These are phyloP conservation scores for Oceanodroma tethys DNA, from an alignment of 2,113 vertebrate species.

Conservation along the genomic window DNA sequence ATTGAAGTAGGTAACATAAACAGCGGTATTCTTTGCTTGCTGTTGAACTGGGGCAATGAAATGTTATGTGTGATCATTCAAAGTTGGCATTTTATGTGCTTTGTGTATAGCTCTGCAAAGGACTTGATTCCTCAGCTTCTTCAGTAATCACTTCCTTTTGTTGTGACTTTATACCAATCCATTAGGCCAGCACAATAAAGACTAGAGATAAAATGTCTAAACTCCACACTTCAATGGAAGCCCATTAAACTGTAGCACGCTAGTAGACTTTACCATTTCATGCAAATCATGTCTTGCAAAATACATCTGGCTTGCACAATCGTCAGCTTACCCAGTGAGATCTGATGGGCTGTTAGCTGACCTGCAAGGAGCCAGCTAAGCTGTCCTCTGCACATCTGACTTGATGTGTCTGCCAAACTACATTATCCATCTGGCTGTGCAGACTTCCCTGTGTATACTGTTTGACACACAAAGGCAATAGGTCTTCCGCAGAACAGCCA, in stretches of 20 bases:
- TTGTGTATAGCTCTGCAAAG: not conserved
- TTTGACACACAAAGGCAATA: not conserved
- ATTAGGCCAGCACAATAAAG: not conserved
- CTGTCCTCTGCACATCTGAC: not conserved
- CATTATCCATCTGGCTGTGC: not conserved
- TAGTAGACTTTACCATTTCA: not conserved
- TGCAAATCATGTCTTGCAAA: not conserved
- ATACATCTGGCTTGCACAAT: not conserved
- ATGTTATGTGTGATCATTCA: not conserved
- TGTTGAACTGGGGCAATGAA: not conserved
- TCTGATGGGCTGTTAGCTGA: not conserved
- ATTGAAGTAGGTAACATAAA: not conserved
- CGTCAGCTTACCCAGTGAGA: not conserved
- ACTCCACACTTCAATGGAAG: not conserved
- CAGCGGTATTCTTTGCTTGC: not conserved
- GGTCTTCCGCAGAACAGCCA: not conserved
- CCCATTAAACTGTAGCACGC: not conserved
- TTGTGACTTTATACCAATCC: not conserved
- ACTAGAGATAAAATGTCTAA: not conserved
- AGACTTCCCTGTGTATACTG: not conserved
- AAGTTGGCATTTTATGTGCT: not conserved
- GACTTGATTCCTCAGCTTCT: not conserved
- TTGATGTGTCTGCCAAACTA: not conserved
- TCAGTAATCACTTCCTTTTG: not conserved
- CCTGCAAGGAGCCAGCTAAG: not conserved